Evolutionary conservation across 2,797 vertebrate genomes (phyloP).

Genomic region (Dendrocincla fuliginosa): DNA sequence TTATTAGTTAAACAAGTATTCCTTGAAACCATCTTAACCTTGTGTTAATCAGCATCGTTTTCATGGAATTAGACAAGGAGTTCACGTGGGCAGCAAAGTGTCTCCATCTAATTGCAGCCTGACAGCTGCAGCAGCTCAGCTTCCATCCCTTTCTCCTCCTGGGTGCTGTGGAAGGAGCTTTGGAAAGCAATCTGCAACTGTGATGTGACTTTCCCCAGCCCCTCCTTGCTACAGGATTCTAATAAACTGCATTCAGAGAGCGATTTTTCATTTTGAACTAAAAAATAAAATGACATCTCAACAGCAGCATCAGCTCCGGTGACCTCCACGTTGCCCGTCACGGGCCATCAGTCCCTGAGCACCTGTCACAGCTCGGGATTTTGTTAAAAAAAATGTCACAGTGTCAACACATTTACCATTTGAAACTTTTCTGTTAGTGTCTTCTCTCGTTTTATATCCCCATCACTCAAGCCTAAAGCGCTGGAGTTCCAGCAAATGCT

Average conservation of each 20-base stretch:
- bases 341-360: conserved; percentile 15
- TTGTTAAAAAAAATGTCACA: not conserved
- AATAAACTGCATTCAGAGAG: not conserved
- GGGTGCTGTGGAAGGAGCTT: not conserved
- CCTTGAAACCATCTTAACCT: not conserved
- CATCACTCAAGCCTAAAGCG: not conserved
- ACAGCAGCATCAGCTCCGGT: not conserved
- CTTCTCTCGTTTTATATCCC: conserved; percentile 17
- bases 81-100: not conserved
- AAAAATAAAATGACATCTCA: not conserved
- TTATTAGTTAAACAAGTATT: not conserved
- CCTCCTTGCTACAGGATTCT: not conserved
- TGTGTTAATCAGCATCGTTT: not conserved
- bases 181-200: not conserved
- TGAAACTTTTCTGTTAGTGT: not conserved
- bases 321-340: conserved; percentile 34
- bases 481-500: not conserved
- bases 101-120: not conserved
- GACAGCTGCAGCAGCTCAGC: not conserved
- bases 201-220: not conserved
- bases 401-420: not conserved
- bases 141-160: too few species aligned
- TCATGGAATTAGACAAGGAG: not conserved
- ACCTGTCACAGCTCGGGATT: not conserved
- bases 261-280: conserved; percentile 9